phyloP scores from a whole-genome alignment of 2,113 vertebrate genomes.

The Hemiscyllium ocellatum region DNA sequence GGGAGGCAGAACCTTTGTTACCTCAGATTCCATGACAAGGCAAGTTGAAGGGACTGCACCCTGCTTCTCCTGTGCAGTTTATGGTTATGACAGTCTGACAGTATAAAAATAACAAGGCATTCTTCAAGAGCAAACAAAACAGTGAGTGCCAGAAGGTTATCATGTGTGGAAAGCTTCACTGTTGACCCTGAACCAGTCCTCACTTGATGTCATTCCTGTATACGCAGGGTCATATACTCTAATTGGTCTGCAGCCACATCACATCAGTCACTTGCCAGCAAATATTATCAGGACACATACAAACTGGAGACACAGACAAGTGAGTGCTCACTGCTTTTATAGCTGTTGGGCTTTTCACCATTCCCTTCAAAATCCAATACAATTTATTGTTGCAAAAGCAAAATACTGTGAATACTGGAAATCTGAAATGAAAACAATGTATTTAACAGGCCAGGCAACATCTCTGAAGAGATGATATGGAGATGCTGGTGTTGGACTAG shows the following conservation, averaged over 20 bases:
- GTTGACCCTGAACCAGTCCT: not conserved
- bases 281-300: not conserved
- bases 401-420: too few species aligned
- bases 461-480: too few species aligned
- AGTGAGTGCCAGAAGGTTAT: not conserved
- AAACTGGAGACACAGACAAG: not conserved
- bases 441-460: too few species aligned
- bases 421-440: too few species aligned
- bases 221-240: not conserved
- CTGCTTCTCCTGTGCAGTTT: not conserved
- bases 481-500: too few species aligned
- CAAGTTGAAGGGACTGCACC: not conserved
- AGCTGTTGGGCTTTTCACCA: not conserved
- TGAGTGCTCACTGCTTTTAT: not conserved
- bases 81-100: not conserved
- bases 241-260: not conserved
- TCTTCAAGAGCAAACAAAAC: not conserved
- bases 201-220: not conserved
- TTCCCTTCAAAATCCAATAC: not conserved
- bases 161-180: not conserved
- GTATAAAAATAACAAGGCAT: not conserved
- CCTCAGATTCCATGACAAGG: not conserved
- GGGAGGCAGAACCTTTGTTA: not conserved
- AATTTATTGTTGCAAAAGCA: not conserved
- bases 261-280: not conserved